Conservation (phyloP, 2,888 invertebrate genomes). For the Digitonthophagus gazella region DNA sequence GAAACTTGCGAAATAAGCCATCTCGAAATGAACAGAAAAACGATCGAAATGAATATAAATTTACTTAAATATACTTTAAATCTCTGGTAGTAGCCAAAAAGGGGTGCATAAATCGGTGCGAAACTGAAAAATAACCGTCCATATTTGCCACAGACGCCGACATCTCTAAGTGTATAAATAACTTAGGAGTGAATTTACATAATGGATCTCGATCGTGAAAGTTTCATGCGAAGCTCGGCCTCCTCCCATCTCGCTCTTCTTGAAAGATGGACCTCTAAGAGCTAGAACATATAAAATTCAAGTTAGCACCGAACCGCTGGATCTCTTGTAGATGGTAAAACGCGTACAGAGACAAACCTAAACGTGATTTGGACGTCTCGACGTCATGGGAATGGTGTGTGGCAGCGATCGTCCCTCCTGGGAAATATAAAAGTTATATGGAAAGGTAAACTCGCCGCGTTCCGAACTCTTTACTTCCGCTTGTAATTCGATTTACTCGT, state of each 20-base stretch:
- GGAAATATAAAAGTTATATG: not conserved
- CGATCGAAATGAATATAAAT: not conserved
- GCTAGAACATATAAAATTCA: not conserved
- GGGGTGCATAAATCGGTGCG: not conserved
- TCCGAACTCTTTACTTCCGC: not conserved
- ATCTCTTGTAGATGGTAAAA: not conserved
- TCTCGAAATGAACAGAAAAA: not conserved
- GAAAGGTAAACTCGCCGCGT: not conserved
- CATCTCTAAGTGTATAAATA: not conserved
- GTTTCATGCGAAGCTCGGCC: not conserved
- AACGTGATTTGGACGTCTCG: not conserved
- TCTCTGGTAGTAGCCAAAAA: not conserved
- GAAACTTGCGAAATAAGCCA: no score
- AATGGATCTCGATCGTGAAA: not conserved
- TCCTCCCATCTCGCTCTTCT: not conserved
- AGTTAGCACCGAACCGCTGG: not conserved
- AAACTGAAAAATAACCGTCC: not conserved
- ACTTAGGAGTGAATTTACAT: not conserved
- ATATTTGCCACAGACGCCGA: not conserved
- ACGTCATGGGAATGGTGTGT: not conserved
- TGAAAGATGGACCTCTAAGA: not conserved
- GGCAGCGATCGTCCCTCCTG: not conserved
- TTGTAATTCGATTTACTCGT: not conserved
- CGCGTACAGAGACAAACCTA: not conserved
- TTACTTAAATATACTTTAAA: not conserved